Conservation (phyloP, 2,113 vertebrate genomes). For the Siniperca knerii region DNA sequence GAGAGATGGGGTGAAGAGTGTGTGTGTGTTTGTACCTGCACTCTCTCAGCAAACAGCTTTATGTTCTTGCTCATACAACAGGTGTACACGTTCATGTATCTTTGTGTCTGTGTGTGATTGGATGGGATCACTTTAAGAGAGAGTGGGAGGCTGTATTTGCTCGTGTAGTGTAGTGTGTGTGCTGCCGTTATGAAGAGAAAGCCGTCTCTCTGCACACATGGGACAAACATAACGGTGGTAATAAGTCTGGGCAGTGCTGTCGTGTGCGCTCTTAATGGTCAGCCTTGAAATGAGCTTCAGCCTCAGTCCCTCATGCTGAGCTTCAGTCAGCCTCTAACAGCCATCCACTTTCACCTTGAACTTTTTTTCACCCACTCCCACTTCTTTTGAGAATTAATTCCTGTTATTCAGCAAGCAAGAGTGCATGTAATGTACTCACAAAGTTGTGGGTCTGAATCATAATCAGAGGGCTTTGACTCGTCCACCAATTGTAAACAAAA, state of each 20-base stretch:
- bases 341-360: conserved; percentile 61
- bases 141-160: conserved; percentile 20
- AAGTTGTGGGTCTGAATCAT: conserved; percentile 38
- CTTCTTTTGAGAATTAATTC: conserved; percentile 42
- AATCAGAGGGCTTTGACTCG: conserved; percentile 44
- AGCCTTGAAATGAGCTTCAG: conserved; percentile 65
- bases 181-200: conserved; percentile 50
- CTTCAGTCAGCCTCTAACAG: conserved; percentile 56
- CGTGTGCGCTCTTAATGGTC: conserved; percentile 59
- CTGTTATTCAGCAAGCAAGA: conserved; percentile 34
- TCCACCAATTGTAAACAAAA: neutral
- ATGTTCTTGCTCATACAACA: conserved; percentile 25
- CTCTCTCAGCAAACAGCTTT: conserved; percentile 15
- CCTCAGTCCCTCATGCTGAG: conserved; percentile 48
- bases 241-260: conserved; percentile 69
- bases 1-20: conserved; percentile 20
- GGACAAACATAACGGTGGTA: conserved; percentile 63
- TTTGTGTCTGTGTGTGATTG: neutral
- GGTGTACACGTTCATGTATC: neutral
- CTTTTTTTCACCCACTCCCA: conserved; percentile 50
- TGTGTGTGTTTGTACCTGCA: conserved; percentile 6
- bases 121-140: conserved; percentile 18
- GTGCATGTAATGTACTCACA: conserved; percentile 5
- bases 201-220: conserved; percentile 50
- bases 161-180: neutral